Evolutionary conservation across 2,113 vertebrate genomes (phyloP).

Genomic region (rat (Rattus norvegicus)): GRCr8 NC_086021.1:108766001-108766500

Average conservation of each 20-base stretch:
- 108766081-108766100: not conserved
- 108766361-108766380: not conserved
- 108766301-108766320: not conserved
- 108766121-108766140: not conserved
- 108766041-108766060: not conserved
- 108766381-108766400: not conserved
- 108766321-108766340: not conserved
- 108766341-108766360: not conserved
- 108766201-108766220: not conserved
- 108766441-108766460: not conserved
- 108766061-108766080: not conserved
- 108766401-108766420: not conserved
- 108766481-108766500: not conserved
- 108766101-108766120: fast-evolving
- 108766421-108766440: fast-evolving
- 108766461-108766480: not conserved
- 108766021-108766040: not conserved
- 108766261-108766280: not conserved
- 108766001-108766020: not conserved
- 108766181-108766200: not conserved
- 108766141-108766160: not conserved
- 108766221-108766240: not conserved
- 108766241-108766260: not conserved
- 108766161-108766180: not conserved
- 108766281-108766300: not conserved